Evolutionary conservation across 64 coral and sea anemone species (phyloP).

Genomic region (Montipora efflorescens): DNA sequence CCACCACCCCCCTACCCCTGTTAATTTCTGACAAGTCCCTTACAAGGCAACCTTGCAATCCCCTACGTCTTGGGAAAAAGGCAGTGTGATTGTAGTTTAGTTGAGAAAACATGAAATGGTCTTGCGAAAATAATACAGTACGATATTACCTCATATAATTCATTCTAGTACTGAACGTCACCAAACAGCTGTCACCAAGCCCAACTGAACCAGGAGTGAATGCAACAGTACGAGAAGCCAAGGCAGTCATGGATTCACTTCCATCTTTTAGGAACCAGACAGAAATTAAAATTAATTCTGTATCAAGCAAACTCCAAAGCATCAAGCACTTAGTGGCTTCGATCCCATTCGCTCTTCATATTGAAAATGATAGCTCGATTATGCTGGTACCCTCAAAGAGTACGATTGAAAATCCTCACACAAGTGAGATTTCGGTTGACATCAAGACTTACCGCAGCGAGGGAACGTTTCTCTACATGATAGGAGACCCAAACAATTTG

Average conservation of each 20-base stretch:
- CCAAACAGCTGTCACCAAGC: background rate
- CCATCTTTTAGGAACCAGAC: background rate
- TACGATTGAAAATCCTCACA: constrained; percentile 50
- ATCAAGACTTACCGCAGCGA: constrained; percentile 62
- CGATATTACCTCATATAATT: background rate
- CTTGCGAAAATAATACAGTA: too few species aligned
- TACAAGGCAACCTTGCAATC: too few species aligned
- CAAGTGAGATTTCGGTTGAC: constrained; percentile 51
- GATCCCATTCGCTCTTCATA: constrained; percentile 43
- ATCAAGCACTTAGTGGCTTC: constrained; percentile 23
- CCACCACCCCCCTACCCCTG: too few species aligned
- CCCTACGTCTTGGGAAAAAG: too few species aligned
- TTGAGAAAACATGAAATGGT: too few species aligned
- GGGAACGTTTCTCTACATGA: constrained; percentile 64
- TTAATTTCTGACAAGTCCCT: too few species aligned
- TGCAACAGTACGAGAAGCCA: constrained; percentile 47
- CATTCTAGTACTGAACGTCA: constrained; percentile 55
- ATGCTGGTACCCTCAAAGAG: constrained; percentile 25
- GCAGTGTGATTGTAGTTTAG: too few species aligned
- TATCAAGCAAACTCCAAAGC: constrained; percentile 5
- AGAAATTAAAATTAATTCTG: constrained; percentile 8
- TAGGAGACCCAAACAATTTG: constrained; percentile 14
- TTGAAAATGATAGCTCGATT: constrained; percentile 21
- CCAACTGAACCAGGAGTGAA: constrained; percentile 16
- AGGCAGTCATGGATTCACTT: constrained; percentile 2